Percentiles rank a stretch among this genome's conserved stretches.
Evolutionary conservation across 92 coral and sea anemone species (phyloP).

Genomic region (Parazoanthus atlanticus): DNA sequence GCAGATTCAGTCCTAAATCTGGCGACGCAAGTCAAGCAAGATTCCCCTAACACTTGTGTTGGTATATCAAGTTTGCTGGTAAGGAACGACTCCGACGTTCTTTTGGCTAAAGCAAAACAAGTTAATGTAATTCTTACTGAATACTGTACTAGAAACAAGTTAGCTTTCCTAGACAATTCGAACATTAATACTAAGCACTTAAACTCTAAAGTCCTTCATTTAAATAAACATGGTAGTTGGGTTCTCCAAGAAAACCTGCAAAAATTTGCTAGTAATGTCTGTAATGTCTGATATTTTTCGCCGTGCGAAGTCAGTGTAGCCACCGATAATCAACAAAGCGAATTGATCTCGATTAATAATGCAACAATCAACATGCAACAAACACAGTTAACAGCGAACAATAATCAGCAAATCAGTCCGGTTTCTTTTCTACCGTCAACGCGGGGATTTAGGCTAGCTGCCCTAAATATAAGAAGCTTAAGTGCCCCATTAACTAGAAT

Average conservation of each 20-base stretch:
- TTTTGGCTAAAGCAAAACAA: conserved; percentile 38
- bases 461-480: conserved; percentile 25
- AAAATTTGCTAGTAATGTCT: conserved; percentile 27
- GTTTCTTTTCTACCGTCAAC: conserved; percentile 14
- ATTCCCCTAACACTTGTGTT: conserved; percentile 30
- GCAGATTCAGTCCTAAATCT: conserved; percentile 38
- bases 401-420: conserved; percentile 13
- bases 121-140: conserved; percentile 41
- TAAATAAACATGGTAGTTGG: conserved; percentile 45
- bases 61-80: conserved; percentile 39
- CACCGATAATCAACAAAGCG: conserved; percentile 11
- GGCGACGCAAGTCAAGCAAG: conserved; percentile 45
- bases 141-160: conserved; percentile 48
- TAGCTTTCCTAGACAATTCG: conserved; percentile 49
- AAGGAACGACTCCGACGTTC: conserved; percentile 26
- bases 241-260: conserved; percentile 21
- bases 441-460: conserved; percentile 23
- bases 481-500: no score
- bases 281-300: conserved; percentile 5
- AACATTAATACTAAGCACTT: conserved; percentile 49
- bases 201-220: conserved; percentile 46
- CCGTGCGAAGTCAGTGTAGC: neutral
- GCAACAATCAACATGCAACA: conserved; percentile 18
- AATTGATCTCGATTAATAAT: neutral
- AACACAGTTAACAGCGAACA: neutral